These are phyloP conservation scores for Pinna nobilis DNA, from an alignment of 1,140 invertebrate genomes.

Conservation along the genomic window DNA sequence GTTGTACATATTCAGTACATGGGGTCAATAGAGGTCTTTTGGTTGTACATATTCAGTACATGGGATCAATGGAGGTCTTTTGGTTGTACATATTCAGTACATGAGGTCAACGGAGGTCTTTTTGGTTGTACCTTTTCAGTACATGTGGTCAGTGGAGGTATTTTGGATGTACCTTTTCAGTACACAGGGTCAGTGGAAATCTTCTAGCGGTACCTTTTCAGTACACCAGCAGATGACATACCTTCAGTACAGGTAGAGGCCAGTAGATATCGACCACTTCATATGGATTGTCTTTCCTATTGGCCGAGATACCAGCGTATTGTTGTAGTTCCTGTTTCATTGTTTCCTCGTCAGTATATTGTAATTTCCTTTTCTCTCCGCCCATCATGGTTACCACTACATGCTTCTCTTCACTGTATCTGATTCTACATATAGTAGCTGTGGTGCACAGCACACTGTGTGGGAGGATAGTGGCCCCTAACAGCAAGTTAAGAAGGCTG, in stretches of 20 bases:
- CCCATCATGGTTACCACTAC: conserved; percentile 4
- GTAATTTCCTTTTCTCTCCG: background rate
- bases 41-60: no score
- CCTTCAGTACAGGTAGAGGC: conserved; percentile 50
- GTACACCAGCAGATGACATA: no score
- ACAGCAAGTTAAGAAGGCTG: conserved; percentile 52
- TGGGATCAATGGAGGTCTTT: no score
- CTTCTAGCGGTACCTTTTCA: no score
- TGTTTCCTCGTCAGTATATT: background rate
- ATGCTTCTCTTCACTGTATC: conserved; percentile 24
- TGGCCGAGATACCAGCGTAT: background rate
- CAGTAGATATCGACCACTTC: conserved; percentile 48
- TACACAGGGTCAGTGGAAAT: no score
- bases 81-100: no score
- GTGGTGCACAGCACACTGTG: conserved; percentile 48
- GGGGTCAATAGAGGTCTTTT: no score
- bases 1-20: no score
- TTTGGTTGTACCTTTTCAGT: no score
- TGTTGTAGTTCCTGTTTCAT: conserved; percentile 4
- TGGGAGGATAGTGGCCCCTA: conserved; percentile 52
- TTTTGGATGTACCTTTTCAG: no score
- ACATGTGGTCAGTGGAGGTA: no score
- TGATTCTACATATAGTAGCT: conserved; percentile 51
- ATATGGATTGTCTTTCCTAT: conserved; percentile 9
- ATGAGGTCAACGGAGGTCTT: no score